These are phyloP conservation scores for Melanotaenia parkinsoni DNA, from an alignment of 2,797 vertebrate species.

Conservation along the genomic window DNA sequence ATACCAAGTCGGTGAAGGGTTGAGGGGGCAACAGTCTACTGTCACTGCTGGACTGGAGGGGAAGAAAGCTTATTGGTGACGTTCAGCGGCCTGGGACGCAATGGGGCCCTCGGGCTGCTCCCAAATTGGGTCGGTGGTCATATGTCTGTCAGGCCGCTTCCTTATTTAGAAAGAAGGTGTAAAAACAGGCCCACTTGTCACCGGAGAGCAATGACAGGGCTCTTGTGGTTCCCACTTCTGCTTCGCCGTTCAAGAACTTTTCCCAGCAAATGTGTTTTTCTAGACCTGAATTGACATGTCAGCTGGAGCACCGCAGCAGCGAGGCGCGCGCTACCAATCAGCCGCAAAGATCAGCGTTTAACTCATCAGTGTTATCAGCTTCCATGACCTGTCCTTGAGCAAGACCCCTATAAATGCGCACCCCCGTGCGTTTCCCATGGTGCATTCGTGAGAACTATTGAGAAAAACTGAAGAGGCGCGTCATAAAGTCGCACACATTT, in stretches of 20 bases:
- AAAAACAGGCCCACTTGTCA: conserved; percentile 87
- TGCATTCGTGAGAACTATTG: conserved; percentile 42
- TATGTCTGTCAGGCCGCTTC: conserved; percentile 84
- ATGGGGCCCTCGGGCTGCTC: conserved; percentile 74
- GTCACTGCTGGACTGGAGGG: conserved; percentile 69
- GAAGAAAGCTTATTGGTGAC: conserved; percentile 79
- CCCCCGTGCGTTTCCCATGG: neutral
- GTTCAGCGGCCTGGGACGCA: conserved; percentile 67
- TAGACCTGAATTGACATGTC: neutral
- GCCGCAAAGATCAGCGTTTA: conserved; percentile 39
- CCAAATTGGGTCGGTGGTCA: conserved; percentile 85
- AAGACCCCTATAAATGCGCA: conserved; percentile 9
- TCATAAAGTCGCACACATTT: conserved; percentile 60
- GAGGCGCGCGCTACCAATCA: neutral
- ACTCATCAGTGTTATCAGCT: conserved; percentile 22
- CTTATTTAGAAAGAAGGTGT: conserved; percentile 93
- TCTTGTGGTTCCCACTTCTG: conserved; percentile 60
- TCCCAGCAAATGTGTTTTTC: conserved; percentile 15
- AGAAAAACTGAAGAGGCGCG: conserved; percentile 35
- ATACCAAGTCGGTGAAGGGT: conserved; percentile 58
- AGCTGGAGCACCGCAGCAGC: conserved; percentile 5
- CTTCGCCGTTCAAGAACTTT: conserved; percentile 61
- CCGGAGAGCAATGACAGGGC: conserved; percentile 82
- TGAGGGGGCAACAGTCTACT: conserved; percentile 53
- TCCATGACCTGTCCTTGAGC: conserved; percentile 57